Base-by-base conservation (phyloP, 1,140 invertebrate species). In the Brachionus asplanchnoidis region DNA sequence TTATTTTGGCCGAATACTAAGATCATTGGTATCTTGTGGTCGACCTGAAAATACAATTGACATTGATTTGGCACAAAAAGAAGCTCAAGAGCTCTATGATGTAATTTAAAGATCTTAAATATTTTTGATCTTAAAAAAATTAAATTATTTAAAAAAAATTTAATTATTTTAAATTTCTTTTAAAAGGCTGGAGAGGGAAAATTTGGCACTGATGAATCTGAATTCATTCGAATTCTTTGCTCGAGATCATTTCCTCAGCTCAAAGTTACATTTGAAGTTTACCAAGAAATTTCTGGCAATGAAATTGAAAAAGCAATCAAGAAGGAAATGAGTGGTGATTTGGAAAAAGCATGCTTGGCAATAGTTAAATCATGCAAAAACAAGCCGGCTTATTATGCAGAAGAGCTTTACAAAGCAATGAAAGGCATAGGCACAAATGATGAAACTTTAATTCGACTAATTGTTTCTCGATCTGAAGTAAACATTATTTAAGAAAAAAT, bases 171-270 rank as follows among this genome's bases (percentile, higher is more conserved):
- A 17, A 20, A 11, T n/a, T 23, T n/a, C 68, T 40, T 89, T 36
- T 86, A 86, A 50, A 86, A 90, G 84, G 88, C 89, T 42, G 89
- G 93, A 14, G 93, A 93, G 87, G 92, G 89, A 80, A 93, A 92
- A 88, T 89, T 93, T 85, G 93, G 93, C 28, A 94, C 93, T 12
- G 92, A 93, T 85, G 93, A 94, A 89, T 92, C 93, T 86, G 91
- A 92, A 3, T 94, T 94, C 87, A 93, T 93, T 86, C 91, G 91
- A 84, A 92, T 94, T 83, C 88, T 94, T 82, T 92, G 92, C 2
- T 92, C 93, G 86, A 91, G 93, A 85, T 93, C 92, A 87, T 93
- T 92, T 87, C 90, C 90, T 1, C 93, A 94, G 86, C 88, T 94
- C 84, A 90, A 90, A 23, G 88, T 92, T 7, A 91, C 93, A 17